Evolutionary conservation across 2,113 vertebrate genomes (phyloP), one percentile per base, ranked within the genome.

Genomic region (Neogobius melanostomus): DNA sequence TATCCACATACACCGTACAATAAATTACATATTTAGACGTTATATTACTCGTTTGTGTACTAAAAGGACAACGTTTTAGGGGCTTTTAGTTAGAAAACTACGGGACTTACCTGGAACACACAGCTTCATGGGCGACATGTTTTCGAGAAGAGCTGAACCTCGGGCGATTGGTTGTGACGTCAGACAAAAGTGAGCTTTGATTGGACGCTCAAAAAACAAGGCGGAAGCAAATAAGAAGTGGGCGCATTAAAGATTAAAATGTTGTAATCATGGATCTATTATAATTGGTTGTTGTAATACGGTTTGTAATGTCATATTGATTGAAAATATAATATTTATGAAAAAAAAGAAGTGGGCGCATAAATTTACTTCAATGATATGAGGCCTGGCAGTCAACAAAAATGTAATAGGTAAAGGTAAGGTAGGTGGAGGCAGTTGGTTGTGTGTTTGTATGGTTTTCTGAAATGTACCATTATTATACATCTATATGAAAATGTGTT

Each of bases 121-220:
- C 89, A 94, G 87, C 90, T 91, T 93, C 90, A 90, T 89, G 73
- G 92, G 92, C 85, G 92, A 93, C 92, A 93, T 94, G 89, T 92
- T 93, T 90, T 81, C 82, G 83, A 89, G 84, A 82, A 90, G 87
- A 82, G 36, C 17, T 63, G 48, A 1, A 0, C 0, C 8, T 1
- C 0, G 14, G 49, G 17, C 46, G 76, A 92, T 93, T 93, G 91
- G 88, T 66, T 77, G 47, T 48, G 50, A 73, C 48, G 47, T 17
- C n/a, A 0, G 1, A 5, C 11, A 10, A 0, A 3, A 12, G 17
- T 16, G 14, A 44, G 11, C 15, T 72, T 11, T 81, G 80, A 93
- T 92, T 93, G 91, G 90, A 14, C 12, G 1, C 2, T 60, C 2
- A 5, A 0, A 48, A 5, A 7, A 7, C 4, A 44, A 50, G 28